Evolutionary conservation across 2,113 vertebrate genomes (phyloP).

Genomic region (Pachycephala philippinensis): DNA sequence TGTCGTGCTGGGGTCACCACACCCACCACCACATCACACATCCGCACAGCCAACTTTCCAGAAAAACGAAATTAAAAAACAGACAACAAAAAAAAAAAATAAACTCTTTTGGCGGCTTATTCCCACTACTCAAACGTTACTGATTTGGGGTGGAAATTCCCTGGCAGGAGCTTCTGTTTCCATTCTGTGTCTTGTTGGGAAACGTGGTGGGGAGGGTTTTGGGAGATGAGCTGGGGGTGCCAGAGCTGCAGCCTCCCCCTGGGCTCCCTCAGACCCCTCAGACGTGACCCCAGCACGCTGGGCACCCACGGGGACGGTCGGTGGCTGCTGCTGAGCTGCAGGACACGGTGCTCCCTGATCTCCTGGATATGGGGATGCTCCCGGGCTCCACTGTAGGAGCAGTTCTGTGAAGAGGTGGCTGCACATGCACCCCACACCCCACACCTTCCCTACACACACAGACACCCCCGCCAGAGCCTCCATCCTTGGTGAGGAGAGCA

Average conservation of each 20-base stretch:
- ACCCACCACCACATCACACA: conserved; percentile 2
- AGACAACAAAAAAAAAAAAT: not conserved
- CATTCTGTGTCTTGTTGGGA: not conserved
- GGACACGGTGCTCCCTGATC: not conserved
- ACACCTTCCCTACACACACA: fast-evolving
- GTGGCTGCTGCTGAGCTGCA: not conserved
- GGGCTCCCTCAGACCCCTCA: no score
- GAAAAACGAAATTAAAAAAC: not conserved
- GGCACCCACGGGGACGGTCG: fast-evolving
- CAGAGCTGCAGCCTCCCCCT: not conserved
- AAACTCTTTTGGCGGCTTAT: not conserved
- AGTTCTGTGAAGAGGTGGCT: not conserved
- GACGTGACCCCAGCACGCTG: fast-evolving
- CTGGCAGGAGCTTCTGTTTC: not conserved
- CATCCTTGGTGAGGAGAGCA: not conserved
- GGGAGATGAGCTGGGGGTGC: not conserved
- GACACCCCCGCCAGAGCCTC: not conserved
- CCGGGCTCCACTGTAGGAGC: fast-evolving
- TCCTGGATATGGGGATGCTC: fast-evolving
- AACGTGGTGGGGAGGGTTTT: not conserved
- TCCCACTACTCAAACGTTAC: not conserved
- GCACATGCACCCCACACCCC: not conserved
- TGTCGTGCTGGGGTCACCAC: not conserved
- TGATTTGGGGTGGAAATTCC: conserved; percentile 15
- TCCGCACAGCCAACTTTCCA: not conserved